phyloP scores from a whole-genome alignment of 1,140 invertebrate species.

The Fopius arisanus region DNA sequence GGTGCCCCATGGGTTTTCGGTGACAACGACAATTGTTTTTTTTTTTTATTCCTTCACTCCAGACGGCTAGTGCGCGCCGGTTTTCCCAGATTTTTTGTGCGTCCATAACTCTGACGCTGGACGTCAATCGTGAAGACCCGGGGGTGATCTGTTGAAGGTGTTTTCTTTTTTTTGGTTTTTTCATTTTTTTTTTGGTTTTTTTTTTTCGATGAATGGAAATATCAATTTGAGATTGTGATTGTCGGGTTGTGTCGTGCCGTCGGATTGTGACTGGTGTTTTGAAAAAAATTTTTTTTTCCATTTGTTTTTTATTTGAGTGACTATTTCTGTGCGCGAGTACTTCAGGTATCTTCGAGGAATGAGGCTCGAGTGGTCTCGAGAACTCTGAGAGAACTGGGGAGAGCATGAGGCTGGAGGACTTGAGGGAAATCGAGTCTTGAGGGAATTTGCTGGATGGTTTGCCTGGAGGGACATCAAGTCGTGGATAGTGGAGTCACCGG shows the following conservation, averaged over 20 bases:
- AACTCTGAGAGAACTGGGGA: not conserved
- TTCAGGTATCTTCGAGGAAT: not conserved
- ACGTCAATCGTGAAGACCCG: not conserved
- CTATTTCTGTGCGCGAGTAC: not conserved
- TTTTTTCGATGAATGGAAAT: too few species aligned
- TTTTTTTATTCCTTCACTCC: not conserved
- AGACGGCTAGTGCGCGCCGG: not conserved
- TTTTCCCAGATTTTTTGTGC: not conserved
- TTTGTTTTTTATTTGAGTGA: not conserved
- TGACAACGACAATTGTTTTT: not conserved
- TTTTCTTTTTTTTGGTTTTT: too few species aligned
- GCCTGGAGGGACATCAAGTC: not conserved
- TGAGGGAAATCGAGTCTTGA: not conserved
- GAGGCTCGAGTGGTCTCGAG: slow-evolving; percentile 1
- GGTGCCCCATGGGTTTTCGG: slow-evolving; percentile 8
- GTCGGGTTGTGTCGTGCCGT: slow-evolving; percentile 16
- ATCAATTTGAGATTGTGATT: not conserved
- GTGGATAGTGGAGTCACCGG: not conserved
- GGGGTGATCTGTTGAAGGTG: not conserved
- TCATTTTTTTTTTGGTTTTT: too few species aligned
- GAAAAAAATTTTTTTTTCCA: not conserved
- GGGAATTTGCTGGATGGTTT: too few species aligned
- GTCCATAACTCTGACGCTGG: not conserved
- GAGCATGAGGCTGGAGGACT: not conserved
- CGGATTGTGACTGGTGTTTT: slow-evolving; percentile 13